These are phyloP conservation scores for Scomber japonicus DNA, from an alignment of 2,113 vertebrate species.

Conservation along the genomic window DNA sequence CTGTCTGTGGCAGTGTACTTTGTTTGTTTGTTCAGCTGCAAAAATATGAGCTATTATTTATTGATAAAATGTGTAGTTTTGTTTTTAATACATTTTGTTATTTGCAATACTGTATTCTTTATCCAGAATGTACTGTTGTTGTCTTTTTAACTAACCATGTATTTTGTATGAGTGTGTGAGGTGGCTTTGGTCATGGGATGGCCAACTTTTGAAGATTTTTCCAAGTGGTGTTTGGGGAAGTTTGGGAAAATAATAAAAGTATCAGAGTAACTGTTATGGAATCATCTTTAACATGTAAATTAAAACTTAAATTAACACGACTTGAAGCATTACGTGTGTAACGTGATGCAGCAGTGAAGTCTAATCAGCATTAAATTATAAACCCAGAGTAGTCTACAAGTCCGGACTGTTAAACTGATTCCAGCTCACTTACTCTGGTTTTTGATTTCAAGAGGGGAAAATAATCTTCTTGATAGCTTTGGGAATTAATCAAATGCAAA, in stretches of 20 bases:
- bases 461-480: conserved; percentile 39
- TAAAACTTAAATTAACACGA: neutral
- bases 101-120: conserved; percentile 18
- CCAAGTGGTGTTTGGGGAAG: conserved; percentile 43
- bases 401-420: conserved; percentile 30
- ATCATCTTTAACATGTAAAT: conserved; percentile 21
- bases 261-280: conserved; percentile 66
- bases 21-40: conserved; percentile 19
- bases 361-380: neutral
- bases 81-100: neutral
- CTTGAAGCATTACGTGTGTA: neutral
- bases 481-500: conserved; percentile 40
- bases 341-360: neutral
- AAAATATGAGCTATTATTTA: conserved; percentile 1
- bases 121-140: conserved; percentile 48
- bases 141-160: conserved; percentile 73
- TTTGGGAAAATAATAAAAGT: conserved; percentile 32
- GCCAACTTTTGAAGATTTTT: conserved; percentile 29
- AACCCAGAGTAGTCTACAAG: neutral
- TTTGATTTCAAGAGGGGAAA: conserved; percentile 5
- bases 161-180: conserved; percentile 76
- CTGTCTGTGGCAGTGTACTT: neutral
- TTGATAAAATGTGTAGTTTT: conserved; percentile 6
- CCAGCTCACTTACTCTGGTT: conserved; percentile 62
- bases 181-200: conserved; percentile 64